phyloP scores from a whole-genome alignment of 2,888 invertebrate genomes.

The Ectemnius lituratus region DNA sequence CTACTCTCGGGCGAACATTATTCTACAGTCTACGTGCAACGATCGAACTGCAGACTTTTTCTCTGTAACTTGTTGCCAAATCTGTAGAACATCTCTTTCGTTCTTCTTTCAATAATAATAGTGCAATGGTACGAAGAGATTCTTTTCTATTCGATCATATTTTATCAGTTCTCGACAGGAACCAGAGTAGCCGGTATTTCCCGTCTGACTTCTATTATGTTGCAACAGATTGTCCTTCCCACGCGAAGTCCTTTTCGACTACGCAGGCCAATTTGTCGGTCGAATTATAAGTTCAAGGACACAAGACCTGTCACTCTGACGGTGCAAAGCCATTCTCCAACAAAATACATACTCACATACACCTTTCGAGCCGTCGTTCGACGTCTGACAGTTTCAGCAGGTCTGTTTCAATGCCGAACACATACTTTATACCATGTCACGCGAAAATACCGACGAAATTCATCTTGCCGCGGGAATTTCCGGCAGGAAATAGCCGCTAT shows the following conservation, averaged over 20 bases:
- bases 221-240: conserved; percentile 29
- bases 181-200: conserved; percentile 3
- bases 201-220: neutral
- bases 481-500: too few species aligned
- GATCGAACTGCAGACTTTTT: neutral
- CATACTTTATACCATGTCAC: too few species aligned
- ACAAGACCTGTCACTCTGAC: neutral
- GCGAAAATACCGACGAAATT: too few species aligned
- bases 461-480: too few species aligned
- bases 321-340: too few species aligned
- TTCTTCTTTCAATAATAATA: neutral
- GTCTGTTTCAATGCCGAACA: too few species aligned
- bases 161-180: conserved; percentile 13
- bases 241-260: conserved; percentile 15
- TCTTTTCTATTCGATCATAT: conserved; percentile 51
- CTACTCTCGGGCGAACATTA: conserved; percentile 36
- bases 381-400: too few species aligned
- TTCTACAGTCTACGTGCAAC: conserved; percentile 12
- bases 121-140: conserved; percentile 45
- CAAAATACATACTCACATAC: too few species aligned
- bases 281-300: conserved; percentile 13
- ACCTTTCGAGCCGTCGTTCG: too few species aligned
- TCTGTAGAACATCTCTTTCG: too few species aligned
- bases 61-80: too few species aligned
- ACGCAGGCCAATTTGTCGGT: conserved; percentile 21